Conservation (phyloP, 30 jellyfish, hydroid and myxozoan species). For the Aurelia sp. region DNA sequence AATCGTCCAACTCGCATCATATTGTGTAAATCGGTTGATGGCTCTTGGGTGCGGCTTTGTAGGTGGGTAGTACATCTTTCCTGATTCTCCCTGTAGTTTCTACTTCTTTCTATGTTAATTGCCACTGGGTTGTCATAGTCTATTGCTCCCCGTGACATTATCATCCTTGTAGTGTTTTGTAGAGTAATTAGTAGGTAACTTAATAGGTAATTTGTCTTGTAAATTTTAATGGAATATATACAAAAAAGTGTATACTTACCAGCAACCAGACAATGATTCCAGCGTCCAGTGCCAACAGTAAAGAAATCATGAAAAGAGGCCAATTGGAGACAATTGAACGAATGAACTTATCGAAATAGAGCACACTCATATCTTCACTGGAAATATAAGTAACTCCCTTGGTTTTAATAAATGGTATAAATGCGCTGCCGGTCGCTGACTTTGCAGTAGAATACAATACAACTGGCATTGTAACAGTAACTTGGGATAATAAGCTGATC, state of each 20-base stretch:
- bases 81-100: no score
- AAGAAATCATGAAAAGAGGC: slow-evolving; percentile 44
- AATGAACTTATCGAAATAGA: slow-evolving; percentile 19
- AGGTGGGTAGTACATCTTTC: no score
- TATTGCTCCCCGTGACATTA: no score
- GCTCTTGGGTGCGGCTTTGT: no score
- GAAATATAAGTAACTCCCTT: slow-evolving; percentile 39
- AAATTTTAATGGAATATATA: no score
- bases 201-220: no score
- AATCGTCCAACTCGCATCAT: no score
- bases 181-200: no score
- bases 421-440: slow-evolving; percentile 10
- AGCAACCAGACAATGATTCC: slow-evolving; percentile 54
- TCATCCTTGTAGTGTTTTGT: no score
- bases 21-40: no score
- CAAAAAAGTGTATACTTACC: slow-evolving; percentile 18
- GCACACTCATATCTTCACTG: slow-evolving; percentile 17
- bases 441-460: slow-evolving; percentile 13
- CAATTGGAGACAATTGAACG: slow-evolving; percentile 52
- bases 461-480: slow-evolving; percentile 22
- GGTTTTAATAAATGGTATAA: slow-evolving; percentile 22
- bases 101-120: no score
- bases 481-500: neutral
- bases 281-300: slow-evolving; percentile 62
- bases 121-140: no score